Evolutionary conservation across 2,888 invertebrate genomes (phyloP).

Genomic region (Axea sp.): DNA sequence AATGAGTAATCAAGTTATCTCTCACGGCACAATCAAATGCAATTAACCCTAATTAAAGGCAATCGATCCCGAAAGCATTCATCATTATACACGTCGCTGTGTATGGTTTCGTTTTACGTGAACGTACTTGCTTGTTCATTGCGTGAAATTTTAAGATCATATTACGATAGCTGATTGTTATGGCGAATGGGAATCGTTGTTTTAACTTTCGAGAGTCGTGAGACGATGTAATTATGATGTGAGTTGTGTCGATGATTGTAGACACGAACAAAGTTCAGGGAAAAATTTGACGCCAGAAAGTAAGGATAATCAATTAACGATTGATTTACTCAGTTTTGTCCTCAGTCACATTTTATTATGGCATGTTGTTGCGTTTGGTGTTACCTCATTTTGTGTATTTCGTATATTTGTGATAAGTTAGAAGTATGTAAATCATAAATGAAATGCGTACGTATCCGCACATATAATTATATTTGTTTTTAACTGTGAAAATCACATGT

Average conservation of each 20-base stretch:
- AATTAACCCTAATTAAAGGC: slow-evolving; percentile 76
- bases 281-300: not conserved
- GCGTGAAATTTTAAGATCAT: slow-evolving; percentile 50
- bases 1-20: slow-evolving; percentile 66
- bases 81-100: slow-evolving; percentile 63
- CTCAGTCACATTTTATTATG: too few relatives aligned
- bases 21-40: slow-evolving; percentile 71
- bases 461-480: too few relatives aligned
- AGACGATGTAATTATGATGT: slow-evolving; percentile 42
- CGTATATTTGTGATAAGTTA: too few relatives aligned
- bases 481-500: too few relatives aligned
- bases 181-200: slow-evolving; percentile 30
- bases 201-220: slow-evolving; percentile 34
- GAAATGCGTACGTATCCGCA: too few relatives aligned
- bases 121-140: slow-evolving; percentile 53
- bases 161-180: slow-evolving; percentile 50
- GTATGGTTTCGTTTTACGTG: slow-evolving; percentile 18
- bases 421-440: too few relatives aligned
- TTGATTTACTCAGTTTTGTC: too few relatives aligned
- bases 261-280: not conserved
- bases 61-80: slow-evolving; percentile 72
- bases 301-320: not conserved
- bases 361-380: too few relatives aligned
- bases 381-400: too few relatives aligned
- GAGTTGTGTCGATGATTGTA: slow-evolving; percentile 21